These are phyloP conservation scores for Callocephalon fimbriatum DNA, from an alignment of 2,113 vertebrate genomes.

Conservation along the genomic window DNA sequence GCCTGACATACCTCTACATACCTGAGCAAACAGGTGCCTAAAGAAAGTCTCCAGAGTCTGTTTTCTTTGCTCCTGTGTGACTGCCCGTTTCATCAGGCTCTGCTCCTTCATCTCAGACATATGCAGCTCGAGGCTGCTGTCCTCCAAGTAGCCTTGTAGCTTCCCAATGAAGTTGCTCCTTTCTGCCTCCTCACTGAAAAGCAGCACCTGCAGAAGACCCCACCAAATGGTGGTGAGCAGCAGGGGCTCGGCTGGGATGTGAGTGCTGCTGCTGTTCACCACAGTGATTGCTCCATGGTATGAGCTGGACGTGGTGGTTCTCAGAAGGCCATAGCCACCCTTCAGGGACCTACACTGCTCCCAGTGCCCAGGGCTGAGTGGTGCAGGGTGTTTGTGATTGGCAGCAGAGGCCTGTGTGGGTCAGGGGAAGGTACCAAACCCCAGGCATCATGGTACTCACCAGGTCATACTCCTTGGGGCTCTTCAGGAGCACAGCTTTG, in stretches of 20 bases:
- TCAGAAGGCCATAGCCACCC: not conserved
- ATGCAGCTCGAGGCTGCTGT: slow-evolving; percentile 46
- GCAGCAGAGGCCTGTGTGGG: not conserved
- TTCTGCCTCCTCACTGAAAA: slow-evolving; percentile 83
- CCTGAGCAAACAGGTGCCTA: slow-evolving; percentile 92
- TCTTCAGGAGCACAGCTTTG: slow-evolving; percentile 86
- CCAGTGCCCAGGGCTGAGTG: not conserved
- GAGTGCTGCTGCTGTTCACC: not conserved
- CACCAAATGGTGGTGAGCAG: not conserved
- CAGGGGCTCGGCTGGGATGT: not conserved
- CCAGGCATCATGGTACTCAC: slow-evolving; percentile 63
- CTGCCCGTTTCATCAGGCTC: slow-evolving; percentile 83
- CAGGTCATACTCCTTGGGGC: slow-evolving; percentile 94
- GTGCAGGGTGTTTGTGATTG: not conserved
- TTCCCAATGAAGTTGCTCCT: slow-evolving; percentile 79
- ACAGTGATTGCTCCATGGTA: fast-evolving
- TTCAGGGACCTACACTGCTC: not conserved
- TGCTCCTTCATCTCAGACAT: slow-evolving; percentile 80
- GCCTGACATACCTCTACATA: slow-evolving; percentile 37
- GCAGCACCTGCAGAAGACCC: slow-evolving; percentile 82
- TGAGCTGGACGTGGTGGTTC: not conserved
- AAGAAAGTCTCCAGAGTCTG: slow-evolving; percentile 94
- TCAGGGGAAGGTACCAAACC: not conserved
- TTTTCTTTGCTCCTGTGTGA: slow-evolving; percentile 88
- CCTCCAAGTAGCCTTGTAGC: slow-evolving; percentile 63